Evolutionary conservation across 2,888 invertebrate species (phyloP), one percentile per base, ranked within the genome.

Genomic region (Loripinus fragilis): DNA sequence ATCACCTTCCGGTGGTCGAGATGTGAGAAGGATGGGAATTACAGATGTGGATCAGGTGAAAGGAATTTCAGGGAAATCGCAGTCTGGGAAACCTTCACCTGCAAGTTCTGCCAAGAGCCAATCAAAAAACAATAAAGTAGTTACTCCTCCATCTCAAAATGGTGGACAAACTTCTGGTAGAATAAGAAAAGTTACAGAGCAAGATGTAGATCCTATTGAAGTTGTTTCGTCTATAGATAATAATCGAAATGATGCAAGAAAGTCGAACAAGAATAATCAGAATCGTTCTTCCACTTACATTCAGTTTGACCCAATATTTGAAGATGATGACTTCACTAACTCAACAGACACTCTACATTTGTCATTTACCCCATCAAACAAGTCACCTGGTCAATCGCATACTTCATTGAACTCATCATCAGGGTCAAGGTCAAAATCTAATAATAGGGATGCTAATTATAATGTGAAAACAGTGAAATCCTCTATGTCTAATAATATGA

Each of bases 201-300:
- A 83, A 48, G 87, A 87, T 72, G 85, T 86, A 48, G 85, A 88
- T 73, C 87, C 87, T 0, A 86, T 87, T 42, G 80, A 81, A 42
- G 81, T 81, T 50, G 79, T 84, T 17, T 83, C 81, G 41, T 83
- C 77, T 55, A 86, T 78, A 30, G 86, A 80, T 66, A 82, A 71
- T 72, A 81, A 76, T 55, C 79, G 67, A 17, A 78, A 48, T 60
- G 83, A 81, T 33, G 73, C 78, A 41, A 81, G 80, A 71, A 86
- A 76, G 65, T 70, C 84, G 23, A 69, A 80, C 55, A 86, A 86
- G 60, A 88, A 86, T 33, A 87, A 85, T 65, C 84, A 81, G 65
- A 87, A 87, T 35, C 79, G 88, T 66, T 88, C 90, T 8, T 90
- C 91, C n/a, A 91, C 91, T 17, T 91, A 91, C 76, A 89, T 91